Conservation (phyloP, 2,888 invertebrate genomes). For the Seira ritae region DNA sequence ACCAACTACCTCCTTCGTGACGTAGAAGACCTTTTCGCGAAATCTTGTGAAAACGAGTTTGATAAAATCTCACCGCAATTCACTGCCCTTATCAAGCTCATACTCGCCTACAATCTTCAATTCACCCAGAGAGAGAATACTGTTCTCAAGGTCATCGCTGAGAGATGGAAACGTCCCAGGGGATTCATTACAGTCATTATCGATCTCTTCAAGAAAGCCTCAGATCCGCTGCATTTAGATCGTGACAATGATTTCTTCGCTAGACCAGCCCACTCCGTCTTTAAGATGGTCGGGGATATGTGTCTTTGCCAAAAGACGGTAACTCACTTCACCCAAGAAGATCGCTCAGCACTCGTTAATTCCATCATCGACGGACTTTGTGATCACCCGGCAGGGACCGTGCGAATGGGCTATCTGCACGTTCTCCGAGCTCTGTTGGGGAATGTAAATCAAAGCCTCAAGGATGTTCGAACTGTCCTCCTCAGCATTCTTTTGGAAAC, state of each 20-base stretch:
- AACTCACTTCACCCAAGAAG: constrained; percentile 27
- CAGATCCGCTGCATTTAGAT: constrained; percentile 33
- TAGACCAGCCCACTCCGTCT: constrained; percentile 30
- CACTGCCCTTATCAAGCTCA: constrained; percentile 33
- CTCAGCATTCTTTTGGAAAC: constrained; percentile 48
- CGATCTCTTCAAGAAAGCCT: constrained; percentile 18
- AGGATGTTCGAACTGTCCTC: constrained; percentile 40
- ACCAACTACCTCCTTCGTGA: constrained; percentile 44
- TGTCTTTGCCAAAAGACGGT: constrained; percentile 47
- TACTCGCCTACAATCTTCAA: constrained; percentile 61
- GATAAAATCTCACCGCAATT: not conserved
- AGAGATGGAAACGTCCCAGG: constrained; percentile 27
- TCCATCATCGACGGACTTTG: constrained; percentile 29
- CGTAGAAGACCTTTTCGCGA: constrained; percentile 25
- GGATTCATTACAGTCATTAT: constrained; percentile 22
- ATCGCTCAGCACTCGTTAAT: constrained; percentile 38
- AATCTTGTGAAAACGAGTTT: constrained; percentile 23
- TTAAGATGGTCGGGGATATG: constrained; percentile 55
- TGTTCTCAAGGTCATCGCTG: constrained; percentile 49
- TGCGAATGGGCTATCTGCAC: constrained; percentile 34
- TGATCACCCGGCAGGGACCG: constrained; percentile 26
- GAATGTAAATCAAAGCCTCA: not conserved
- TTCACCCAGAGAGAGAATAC: constrained; percentile 46
- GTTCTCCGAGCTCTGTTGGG: constrained; percentile 29
- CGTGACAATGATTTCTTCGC: not conserved